Base-by-base conservation (phyloP, 2,797 vertebrate species). In the Holocentrus rufus region DNA sequence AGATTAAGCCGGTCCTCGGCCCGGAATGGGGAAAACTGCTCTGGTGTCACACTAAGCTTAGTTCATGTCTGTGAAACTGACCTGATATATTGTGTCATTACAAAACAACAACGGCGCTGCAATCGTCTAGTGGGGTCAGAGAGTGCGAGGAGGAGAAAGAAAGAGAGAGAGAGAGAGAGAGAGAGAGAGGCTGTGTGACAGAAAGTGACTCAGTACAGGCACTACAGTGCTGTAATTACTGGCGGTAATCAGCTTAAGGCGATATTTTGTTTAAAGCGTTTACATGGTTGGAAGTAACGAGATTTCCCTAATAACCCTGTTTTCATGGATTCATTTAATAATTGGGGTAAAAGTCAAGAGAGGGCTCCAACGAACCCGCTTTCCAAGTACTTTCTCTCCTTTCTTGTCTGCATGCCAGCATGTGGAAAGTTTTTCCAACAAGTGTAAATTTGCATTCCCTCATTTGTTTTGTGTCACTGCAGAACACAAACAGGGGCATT, bases 51-150 rank as follows among this genome's bases (percentile, higher is more conserved):
- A 62, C 34, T 10, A 27, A 47, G 54, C 36, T 79, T 1, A 13
- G 27, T 67, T 39, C 55, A 58, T n/a, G 30, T 34, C 55, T 4
- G 25, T 68, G 57, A 70, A 74, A 72, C 22, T 80, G 77, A 79
- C 55, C 59, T 50, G 63, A 44, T 44, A 22, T 20, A 10, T 11
- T 59, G 27, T 2, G 30, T 39, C 20, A 54, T n/a, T 23, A 54
- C 1, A 34, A 60, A 79, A 53, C 10, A 39, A 31, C 18, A 71
- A 52, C 22, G 7, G 25, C 34, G 42, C 7, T 39, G n/a, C n/a
- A 31, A 61, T 72, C n/a, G 11, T 18, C 23, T 14, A 36, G 20
- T 13, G 9, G 36, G 7, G 52, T 67, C 49, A 56, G 44, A 56
- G 2, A 55, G 50, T 1, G 31, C 31, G 13, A 25, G 52, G n/a